These are phyloP conservation scores for Phataginus tricuspis DNA, from an alignment of 2,797 vertebrate species.

Conservation along the genomic window DNA sequence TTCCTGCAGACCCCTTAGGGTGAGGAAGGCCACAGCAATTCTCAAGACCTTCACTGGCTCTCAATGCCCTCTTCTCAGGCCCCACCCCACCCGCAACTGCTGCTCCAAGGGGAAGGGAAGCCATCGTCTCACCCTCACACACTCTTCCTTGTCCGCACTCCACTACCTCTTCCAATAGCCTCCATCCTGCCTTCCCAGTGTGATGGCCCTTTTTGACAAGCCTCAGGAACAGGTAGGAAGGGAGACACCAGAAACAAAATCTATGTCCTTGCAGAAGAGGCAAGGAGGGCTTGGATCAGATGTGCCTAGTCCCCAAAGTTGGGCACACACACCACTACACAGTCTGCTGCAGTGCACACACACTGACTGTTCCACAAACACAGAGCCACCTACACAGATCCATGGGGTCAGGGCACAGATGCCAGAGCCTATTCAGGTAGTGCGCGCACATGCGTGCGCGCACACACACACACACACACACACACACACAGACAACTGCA, in stretches of 20 bases:
- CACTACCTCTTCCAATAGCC: not conserved
- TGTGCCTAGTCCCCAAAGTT: not conserved
- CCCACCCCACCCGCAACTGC: not conserved
- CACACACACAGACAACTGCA: not conserved
- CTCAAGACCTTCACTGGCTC: not conserved
- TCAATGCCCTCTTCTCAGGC: not conserved
- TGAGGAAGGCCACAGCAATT: not conserved
- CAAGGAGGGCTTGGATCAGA: not conserved
- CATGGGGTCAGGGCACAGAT: not conserved
- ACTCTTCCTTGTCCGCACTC: not conserved
- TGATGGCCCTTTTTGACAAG: not conserved
- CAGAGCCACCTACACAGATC: not conserved
- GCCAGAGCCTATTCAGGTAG: not conserved
- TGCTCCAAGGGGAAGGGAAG: not conserved
- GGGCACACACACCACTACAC: not conserved
- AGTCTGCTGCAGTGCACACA: not conserved
- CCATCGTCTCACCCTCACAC: too few species aligned
- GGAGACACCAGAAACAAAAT: not conserved
- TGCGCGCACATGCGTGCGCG: fast-evolving
- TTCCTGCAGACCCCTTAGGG: not conserved
- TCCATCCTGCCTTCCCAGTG: not conserved
- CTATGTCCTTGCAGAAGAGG: not conserved
- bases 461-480: not conserved
- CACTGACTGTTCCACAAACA: not conserved
- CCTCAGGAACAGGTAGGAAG: not conserved